Evolutionary conservation across 2,113 vertebrate genomes (phyloP).

Genomic region (Paralichthys olivaceus): DNA sequence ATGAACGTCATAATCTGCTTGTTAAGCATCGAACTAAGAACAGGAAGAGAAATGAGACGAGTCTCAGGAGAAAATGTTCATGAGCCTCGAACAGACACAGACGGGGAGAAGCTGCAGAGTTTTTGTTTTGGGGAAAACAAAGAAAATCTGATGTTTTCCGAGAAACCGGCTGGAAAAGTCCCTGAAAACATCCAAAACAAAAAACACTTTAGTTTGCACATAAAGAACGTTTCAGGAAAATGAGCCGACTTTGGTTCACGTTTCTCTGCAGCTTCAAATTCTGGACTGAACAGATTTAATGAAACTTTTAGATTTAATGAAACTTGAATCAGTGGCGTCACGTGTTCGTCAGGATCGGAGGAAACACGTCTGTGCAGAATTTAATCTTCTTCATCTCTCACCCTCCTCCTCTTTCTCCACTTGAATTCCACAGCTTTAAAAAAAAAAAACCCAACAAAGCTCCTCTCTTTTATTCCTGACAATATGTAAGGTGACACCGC

Average conservation of each 20-base stretch:
- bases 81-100: background rate
- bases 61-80: too few relatives aligned
- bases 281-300: too few relatives aligned
- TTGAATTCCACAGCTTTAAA: constrained; percentile 26
- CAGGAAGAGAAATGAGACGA: too few relatives aligned
- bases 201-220: background rate
- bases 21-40: too few relatives aligned
- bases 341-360: background rate
- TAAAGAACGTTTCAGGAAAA: background rate
- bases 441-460: constrained; percentile 26
- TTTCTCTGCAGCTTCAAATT: too few relatives aligned
- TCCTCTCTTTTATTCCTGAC: constrained; percentile 36
- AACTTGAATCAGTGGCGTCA: too few relatives aligned
- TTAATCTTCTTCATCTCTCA: background rate
- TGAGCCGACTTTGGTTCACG: too few relatives aligned
- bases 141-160: background rate
- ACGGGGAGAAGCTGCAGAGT: background rate
- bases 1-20: too few relatives aligned
- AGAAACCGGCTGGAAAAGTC: background rate
- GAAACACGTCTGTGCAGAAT: background rate
- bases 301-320: too few relatives aligned
- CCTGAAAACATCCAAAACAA: too few relatives aligned
- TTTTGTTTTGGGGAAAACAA: background rate
- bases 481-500: constrained; percentile 60
- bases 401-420: background rate